Percentiles rank a stretch among this genome's conserved stretches.
Evolutionary conservation across 2,113 vertebrate species (phyloP).

Genomic region (Globicephala melas): DNA sequence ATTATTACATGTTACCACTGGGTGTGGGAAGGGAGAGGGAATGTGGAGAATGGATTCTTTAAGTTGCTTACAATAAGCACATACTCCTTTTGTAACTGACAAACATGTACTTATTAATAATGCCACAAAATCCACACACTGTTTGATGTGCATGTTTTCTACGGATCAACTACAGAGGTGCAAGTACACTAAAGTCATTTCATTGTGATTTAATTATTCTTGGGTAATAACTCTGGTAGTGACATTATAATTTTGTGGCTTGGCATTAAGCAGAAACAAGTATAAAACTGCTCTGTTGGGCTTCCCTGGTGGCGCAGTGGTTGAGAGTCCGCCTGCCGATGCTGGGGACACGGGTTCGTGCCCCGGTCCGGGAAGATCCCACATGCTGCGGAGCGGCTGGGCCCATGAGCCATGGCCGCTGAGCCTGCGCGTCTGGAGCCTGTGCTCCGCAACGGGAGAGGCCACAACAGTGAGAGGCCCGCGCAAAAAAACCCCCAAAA

Average conservation of each 20-base stretch:
- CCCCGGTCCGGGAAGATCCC: no score
- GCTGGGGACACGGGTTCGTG: no score
- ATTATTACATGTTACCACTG: neutral
- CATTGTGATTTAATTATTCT: neutral
- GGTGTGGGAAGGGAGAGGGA: neutral
- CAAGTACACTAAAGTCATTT: neutral
- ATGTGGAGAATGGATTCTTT: neutral
- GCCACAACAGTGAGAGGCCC: no score
- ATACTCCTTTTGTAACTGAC: neutral
- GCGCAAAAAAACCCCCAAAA: fast-evolving
- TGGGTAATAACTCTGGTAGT: neutral
- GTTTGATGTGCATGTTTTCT: neutral
- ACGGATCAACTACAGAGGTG: neutral
- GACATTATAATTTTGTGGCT: neutral
- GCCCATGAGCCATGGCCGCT: no score
- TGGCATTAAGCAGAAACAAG: neutral
- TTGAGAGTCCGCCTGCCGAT: no score
- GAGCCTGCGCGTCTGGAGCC: no score
- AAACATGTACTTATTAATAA: neutral
- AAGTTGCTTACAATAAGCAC: neutral
- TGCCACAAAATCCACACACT: neutral
- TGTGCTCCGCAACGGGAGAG: no score
- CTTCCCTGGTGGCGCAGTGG: no score
- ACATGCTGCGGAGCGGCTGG: no score
- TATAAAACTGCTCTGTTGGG: neutral